Evolutionary conservation across 2,888 invertebrate species (phyloP).

Genomic region (Eilema sororculum): DNA sequence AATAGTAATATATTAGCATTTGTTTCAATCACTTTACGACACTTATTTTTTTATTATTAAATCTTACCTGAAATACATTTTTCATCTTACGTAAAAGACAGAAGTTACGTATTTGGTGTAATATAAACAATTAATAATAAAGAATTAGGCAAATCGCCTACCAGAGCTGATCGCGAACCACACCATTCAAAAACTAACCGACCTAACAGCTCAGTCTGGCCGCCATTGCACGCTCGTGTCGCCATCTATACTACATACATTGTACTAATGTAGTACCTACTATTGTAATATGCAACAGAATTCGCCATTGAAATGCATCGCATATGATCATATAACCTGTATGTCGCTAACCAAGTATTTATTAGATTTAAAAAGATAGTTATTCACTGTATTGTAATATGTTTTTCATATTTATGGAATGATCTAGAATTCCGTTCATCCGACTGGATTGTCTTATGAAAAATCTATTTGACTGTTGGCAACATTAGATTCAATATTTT

Average conservation of each 20-base stretch:
- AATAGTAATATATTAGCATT: no score
- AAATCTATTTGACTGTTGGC: no score
- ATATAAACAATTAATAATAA: neutral
- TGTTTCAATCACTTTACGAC: no score
- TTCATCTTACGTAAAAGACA: no score
- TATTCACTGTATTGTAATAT: slow-evolving; percentile 20
- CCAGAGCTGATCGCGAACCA: slow-evolving; percentile 27
- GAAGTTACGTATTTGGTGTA: neutral
- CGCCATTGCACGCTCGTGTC: slow-evolving; percentile 64
- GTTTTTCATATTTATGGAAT: neutral
- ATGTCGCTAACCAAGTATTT: slow-evolving; percentile 38
- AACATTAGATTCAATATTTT: no score
- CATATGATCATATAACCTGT: slow-evolving; percentile 33
- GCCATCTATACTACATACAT: slow-evolving; percentile 53
- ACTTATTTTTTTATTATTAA: no score
- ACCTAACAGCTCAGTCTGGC: slow-evolving; percentile 52
- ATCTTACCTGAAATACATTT: no score
- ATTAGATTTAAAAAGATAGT: slow-evolving; percentile 9
- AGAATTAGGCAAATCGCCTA: neutral
- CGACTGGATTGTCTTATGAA: neutral
- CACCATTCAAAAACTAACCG: slow-evolving; percentile 46
- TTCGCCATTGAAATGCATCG: slow-evolving; percentile 29
- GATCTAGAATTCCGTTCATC: neutral
- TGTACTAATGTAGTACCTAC: slow-evolving; percentile 37
- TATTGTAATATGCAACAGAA: slow-evolving; percentile 7